Base-by-base conservation (phyloP, 2,888 invertebrate genomes). In the Acronicta leporina region DNA sequence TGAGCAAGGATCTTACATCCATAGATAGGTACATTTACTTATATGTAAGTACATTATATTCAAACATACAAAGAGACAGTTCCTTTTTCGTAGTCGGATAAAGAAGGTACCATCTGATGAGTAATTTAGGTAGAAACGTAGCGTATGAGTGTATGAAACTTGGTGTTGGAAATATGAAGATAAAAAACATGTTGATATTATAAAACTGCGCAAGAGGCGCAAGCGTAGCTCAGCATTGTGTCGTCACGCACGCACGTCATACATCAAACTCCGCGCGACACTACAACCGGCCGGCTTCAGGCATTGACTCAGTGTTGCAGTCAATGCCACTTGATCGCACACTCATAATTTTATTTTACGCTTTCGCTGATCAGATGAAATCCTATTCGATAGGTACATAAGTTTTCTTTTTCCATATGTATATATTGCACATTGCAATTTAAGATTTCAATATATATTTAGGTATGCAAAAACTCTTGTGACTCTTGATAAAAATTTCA, bases 191-290 rank as follows among this genome's bases (percentile, higher is more conserved):
- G 63, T 59, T 59, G 44, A 73, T 52, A 43, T n/a, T n/a, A n/a
- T 44, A 53, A 49, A 54, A 56, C 46, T 25, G 51, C 63, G 55
- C 67, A 50, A n/a, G n/a, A n/a, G 43, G 27, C 70, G 60, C 59
- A 66, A 48, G 53, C 72, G 77, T 65, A 56, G 60, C 56, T 38
- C n/a, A 38, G 38, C 38, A 38, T 25, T 50, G 52, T 75, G 68
- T 69, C 71, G 71, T 82, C 77, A 82, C 64, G 62, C 63, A 65
- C 41, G 71, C 74, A 65, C 78, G 74, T 78, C 79, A 78, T 66
- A 50, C 65, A 63, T 73, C 63, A 62, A 73, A 71, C 68, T 65
- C 66, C 54, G 54, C 68, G 72, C 63, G 64, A 48, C 68, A 63
- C 55, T 52, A 49, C 54, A 51, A 62, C 64, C 71, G 67, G 60